A percentile compares a stretch with the other conserved stretches of the same genome.
These are phyloP conservation scores for Echinops telfairi DNA, from an alignment of 2,113 vertebrate genomes.

Conservation along the genomic window DNA sequence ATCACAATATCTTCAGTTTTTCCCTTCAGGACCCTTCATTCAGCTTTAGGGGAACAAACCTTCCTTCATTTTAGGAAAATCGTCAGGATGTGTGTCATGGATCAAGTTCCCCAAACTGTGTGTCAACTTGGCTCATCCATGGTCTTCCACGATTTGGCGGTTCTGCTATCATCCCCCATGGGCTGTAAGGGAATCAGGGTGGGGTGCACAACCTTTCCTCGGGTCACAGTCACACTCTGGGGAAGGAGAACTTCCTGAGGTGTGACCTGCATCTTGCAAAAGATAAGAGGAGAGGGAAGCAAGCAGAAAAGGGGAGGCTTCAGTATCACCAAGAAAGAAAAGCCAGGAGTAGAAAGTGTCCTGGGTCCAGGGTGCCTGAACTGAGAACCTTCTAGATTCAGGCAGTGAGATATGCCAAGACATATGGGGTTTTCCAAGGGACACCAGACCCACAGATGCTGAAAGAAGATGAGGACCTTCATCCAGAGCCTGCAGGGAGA, in stretches of 20 bases:
- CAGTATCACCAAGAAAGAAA: no score
- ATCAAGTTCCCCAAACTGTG: no score
- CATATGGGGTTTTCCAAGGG: background rate
- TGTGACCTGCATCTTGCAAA: background rate
- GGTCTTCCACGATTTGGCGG: no score
- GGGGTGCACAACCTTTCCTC: background rate
- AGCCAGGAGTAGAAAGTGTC: no score
- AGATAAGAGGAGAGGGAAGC: no score
- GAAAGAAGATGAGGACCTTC: background rate
- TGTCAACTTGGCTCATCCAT: no score
- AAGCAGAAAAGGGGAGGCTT: background rate
- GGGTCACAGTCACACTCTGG: no score
- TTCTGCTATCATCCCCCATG: no score
- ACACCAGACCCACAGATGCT: background rate
- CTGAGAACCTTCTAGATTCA: background rate
- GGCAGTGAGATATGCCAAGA: background rate
- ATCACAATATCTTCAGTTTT: background rate
- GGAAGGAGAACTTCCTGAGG: background rate
- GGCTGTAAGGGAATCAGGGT: background rate
- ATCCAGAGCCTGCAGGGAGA: background rate
- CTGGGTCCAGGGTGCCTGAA: background rate
- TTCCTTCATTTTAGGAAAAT: constrained; percentile 49
- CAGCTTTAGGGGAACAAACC: background rate
- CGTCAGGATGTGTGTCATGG: background rate
- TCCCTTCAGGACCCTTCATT: background rate